These are phyloP conservation scores for Menura novaehollandiae DNA, from an alignment of 2,113 vertebrate species.

Conservation along the genomic window DNA sequence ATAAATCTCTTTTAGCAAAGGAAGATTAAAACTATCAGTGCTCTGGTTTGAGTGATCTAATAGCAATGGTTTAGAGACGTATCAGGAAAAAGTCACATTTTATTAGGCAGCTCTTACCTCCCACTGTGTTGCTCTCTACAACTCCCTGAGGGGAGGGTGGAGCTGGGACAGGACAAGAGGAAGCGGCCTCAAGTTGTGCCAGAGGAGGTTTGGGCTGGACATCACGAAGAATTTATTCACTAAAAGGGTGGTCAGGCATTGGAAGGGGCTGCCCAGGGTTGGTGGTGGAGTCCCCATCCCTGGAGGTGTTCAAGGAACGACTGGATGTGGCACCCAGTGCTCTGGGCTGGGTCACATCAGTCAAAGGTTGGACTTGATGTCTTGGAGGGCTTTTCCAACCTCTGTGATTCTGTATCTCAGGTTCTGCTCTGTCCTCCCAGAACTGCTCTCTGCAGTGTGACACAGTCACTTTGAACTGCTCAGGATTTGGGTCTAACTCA, in stretches of 20 bases:
- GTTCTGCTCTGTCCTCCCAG: not conserved
- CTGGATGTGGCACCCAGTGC: not conserved
- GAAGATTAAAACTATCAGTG: not conserved
- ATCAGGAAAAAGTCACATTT: not conserved
- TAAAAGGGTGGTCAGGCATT: not conserved
- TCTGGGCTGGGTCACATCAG: not conserved
- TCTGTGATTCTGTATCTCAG: not conserved
- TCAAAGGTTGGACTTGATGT: not conserved
- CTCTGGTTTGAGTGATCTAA: not conserved
- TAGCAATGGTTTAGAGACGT: not conserved
- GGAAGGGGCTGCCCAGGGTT: not conserved
- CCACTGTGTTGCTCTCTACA: not conserved
- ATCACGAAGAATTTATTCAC: not conserved
- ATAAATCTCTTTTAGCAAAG: not conserved
- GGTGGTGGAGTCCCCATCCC: not conserved
- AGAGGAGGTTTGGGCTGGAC: not conserved
- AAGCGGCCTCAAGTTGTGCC: not conserved
- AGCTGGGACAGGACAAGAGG: not conserved
- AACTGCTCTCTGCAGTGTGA: not conserved
- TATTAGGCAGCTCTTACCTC: not conserved
- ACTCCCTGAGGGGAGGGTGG: not conserved
- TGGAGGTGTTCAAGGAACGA: not conserved
- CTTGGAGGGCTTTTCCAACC: not conserved
- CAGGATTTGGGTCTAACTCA: not conserved
- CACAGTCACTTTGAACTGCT: not conserved